Base-by-base conservation (phyloP, 2,888 invertebrate genomes). In the Muschampia plurimacula region DNA sequence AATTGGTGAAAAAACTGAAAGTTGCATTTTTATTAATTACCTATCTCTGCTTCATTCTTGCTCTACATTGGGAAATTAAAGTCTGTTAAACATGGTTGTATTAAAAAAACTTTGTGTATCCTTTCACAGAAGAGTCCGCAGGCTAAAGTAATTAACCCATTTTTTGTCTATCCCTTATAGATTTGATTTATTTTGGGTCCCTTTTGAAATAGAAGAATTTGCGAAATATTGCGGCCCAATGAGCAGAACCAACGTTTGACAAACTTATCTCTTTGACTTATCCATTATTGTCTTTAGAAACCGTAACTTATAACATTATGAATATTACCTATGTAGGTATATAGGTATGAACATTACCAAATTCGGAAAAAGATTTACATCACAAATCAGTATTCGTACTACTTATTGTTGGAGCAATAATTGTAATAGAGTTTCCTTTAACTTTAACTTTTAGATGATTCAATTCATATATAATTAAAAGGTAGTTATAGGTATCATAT, bases 111-210 rank as follows among this genome's bases (percentile, higher is more conserved):
- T 22, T 82, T 83, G 85, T 86, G 82, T 84, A 89, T 89, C 91
- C 88, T 88, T 92, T 91, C 89, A 89, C 86, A 83, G 88, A 88
- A 91, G 57, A 57, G 82, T 82, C 84, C 85, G 78, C 86, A 86
- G 86, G 82, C 83, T 83, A 84, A 72, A 90, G 93, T 93, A 93
- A 94, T 94, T 93, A 94, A 93, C 91, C 87, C 86, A 82, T 84
- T 86, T 93, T 93, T 94, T 94, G 92, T 88, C 86, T 81, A 86
- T 86, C 88, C 92, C 91, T 84, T 89, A 89, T 84, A 87, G 88
- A 88, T 93, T 93, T 93, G 93, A 93, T 94, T 93, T 93, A 93
- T 93, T 92, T 91, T 87, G 86, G 86, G 89, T 88, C 80, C 86
- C 89, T 88, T 92, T 90, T 86, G 85, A 88, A 89, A 93, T 90